Evolutionary conservation across 2,888 invertebrate species (phyloP), one percentile per base, ranked within the genome.

Genomic region (Chymomyza amoena): DNA sequence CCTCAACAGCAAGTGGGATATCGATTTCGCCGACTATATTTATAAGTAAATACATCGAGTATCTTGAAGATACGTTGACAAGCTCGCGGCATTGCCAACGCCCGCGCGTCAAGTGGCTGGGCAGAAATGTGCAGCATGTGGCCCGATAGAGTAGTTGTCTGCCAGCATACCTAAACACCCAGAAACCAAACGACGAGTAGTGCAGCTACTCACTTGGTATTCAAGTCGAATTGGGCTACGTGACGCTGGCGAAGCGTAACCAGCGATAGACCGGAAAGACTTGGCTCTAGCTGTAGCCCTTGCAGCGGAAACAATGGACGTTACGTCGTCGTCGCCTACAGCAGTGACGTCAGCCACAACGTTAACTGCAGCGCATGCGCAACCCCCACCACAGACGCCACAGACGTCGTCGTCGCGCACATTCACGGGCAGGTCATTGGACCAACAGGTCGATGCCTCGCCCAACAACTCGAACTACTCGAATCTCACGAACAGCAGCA

Each of bases 381-480:
- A 68, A 32, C 51, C 64, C 59, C 32, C 65, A 51, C 52, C 68
- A 32, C 13, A 6, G 56, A 66, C 76, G 18, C 68, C 73, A 56
- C 64, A n/a, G n/a, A n/a, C 64, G 64, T 68, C 70, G 54, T 56
- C 45, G 68, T 75, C 20, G 39, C 62, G 16, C 36, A 57, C 32
- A 28, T 59, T 60, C n/a, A 61, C 66, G 18, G 83, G 77, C 45
- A 78, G 84, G 72, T 84, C 88, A 66, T 84, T 84, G 87, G 84
- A 84, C 75, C 88, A 84, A 61, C 84, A 81, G 72, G 87, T 66
- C 18, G 73, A 74, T 64, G 75, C 76, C 51, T 84, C 84, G 32
- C 87, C 85, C 32, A 86, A 88, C 74, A 81, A 88, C 70, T 85
- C 88, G 66, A 81, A 87, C 71, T 87, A 87, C 62, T 85, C 85